Base-by-base conservation (phyloP, 2,888 invertebrate genomes). In the Dendrolimus houi region DNA sequence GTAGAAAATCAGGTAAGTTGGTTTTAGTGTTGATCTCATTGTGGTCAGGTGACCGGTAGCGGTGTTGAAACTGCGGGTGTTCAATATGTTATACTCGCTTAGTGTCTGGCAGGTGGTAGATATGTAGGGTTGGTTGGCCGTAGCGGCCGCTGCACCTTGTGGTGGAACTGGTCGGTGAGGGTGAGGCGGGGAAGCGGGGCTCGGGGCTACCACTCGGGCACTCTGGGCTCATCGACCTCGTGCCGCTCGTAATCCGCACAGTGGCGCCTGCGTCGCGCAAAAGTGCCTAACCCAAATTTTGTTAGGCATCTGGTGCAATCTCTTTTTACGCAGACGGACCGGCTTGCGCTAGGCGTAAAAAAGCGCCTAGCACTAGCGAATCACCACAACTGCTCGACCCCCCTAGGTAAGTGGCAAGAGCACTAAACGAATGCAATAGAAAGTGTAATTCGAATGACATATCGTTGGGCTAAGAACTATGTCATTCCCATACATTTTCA, bases 41-140 rank as follows among this genome's bases (percentile, higher is more conserved):
- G 29, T 29, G 29, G 29, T 29, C 29, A 29, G 29, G 29, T 29
- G 29, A 29, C 6, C 9, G 47, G 47, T 47, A 47, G 47, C 12
- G 47, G 47, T 12, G 47, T 47, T 47, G 47, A 47, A 47, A 47
- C 47, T 47, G 47, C 47, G 47, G 47, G 9, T 70, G 68, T 67
- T 66, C 72, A 72, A 74, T 66, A 70, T 72, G 70, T 72, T 63
- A 85, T 86, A 85, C 75, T 73, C 70, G 75, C 85, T 76, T 80
- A 84, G 82, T 79, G 87, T 85, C 87, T 86, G 87, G 81, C 88
- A 87, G 88, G 87, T 87, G 87, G 85, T 87, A 87, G 79, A 74
- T 87, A 87, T 86, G 82, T 87, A 82, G 85, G 85, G 86, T 79
- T 80, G 85, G 85, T 80, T 77, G 79, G 75, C 75, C 75, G 77